A percentile compares a stretch with the other conserved stretches of the same genome.
These are phyloP conservation scores for Matsumyia berberina DNA, from an alignment of 2,888 invertebrate species.

Conservation along the genomic window DNA sequence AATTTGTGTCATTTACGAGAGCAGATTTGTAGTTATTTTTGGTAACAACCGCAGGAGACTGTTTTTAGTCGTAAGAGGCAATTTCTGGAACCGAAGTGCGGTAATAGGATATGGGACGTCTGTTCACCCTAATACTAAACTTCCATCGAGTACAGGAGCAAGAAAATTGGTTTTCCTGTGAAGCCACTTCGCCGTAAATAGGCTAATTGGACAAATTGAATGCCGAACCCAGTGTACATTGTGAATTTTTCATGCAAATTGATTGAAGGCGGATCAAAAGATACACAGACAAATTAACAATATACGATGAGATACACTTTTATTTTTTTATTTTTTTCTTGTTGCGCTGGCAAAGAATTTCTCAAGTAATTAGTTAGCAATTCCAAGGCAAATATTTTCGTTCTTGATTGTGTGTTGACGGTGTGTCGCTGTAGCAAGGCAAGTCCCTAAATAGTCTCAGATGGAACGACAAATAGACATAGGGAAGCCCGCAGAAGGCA, in stretches of 20 bases:
- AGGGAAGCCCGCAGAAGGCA: constrained; percentile 17
- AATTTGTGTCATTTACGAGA: constrained; percentile 3
- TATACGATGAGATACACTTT: no score
- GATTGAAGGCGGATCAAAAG: constrained; percentile 13
- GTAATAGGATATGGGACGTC: no score
- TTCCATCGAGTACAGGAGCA: not conserved
- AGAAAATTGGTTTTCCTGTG: constrained; percentile 4
- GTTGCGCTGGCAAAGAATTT: no score
- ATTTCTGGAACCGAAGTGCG: no score
- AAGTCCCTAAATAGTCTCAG: not conserved
- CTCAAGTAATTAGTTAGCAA: constrained; percentile 23
- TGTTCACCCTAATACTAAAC: no score
- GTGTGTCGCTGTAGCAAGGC: not conserved
- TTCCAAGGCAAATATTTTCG: constrained; percentile 16
- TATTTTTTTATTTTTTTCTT: no score
- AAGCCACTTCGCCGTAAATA: not conserved
- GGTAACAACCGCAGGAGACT: not conserved
- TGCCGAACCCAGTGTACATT: not conserved
- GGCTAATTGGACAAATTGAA: not conserved
- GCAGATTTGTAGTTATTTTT: not conserved
- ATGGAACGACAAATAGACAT: not conserved
- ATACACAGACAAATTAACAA: not conserved
- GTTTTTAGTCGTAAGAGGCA: not conserved
- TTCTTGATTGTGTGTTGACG: constrained; percentile 20
- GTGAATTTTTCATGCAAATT: constrained; percentile 5